These are phyloP conservation scores for Oreohelix idahoensis DNA, from an alignment of 1,140 invertebrate genomes.

Conservation along the genomic window DNA sequence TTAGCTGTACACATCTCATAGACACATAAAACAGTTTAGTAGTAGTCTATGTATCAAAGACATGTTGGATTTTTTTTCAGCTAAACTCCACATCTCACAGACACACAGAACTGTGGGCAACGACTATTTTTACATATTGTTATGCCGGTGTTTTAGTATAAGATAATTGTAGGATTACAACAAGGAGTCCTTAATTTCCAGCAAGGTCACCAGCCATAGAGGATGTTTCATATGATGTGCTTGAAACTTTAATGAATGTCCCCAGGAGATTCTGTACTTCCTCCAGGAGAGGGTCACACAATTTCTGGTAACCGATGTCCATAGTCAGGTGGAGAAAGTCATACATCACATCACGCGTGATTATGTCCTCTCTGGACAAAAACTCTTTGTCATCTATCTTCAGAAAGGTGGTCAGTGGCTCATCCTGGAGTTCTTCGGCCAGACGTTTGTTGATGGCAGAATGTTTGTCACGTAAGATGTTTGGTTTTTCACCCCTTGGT, in stretches of 20 bases:
- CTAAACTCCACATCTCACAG: too few relatives aligned
- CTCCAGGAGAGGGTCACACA: constrained; percentile 70
- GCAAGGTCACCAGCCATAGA: constrained; percentile 56
- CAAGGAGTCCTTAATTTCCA: background rate
- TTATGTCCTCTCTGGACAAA: constrained; percentile 81
- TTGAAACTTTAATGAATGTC: constrained; percentile 66
- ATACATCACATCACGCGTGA: constrained; percentile 89
- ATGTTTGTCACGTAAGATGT: constrained; percentile 84
- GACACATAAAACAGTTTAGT: too few relatives aligned
- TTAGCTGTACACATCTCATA: too few relatives aligned
- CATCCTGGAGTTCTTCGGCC: constrained; percentile 77
- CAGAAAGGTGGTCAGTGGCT: constrained; percentile 77
- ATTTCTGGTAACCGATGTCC: constrained; percentile 82
- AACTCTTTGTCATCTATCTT: constrained; percentile 81
- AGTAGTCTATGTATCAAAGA: too few relatives aligned
- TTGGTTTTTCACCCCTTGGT: constrained; percentile 87
- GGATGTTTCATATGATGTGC: constrained; percentile 56
- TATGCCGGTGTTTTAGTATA: too few relatives aligned
- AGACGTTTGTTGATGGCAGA: constrained; percentile 82
- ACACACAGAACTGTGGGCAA: too few relatives aligned
- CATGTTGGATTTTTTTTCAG: too few relatives aligned
- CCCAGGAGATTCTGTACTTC: constrained; percentile 68
- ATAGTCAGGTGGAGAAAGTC: constrained; percentile 91
- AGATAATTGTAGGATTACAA: too few relatives aligned
- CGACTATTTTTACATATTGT: too few relatives aligned